Conservation (phyloP, 64 coral and sea anemone species). For the Anthopleura sola region DNA sequence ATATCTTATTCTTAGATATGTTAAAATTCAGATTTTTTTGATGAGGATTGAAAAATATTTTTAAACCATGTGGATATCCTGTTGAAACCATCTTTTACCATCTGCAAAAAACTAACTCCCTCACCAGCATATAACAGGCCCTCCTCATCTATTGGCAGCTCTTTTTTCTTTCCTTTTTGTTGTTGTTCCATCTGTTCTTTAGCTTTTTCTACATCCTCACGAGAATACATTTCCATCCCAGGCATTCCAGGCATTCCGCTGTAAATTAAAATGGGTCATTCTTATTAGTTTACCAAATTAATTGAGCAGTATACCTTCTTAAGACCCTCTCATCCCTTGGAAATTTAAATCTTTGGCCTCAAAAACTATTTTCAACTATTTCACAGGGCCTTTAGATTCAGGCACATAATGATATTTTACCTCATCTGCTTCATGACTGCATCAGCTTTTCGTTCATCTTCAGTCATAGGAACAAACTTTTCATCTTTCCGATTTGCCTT, state of each 20-base stretch:
- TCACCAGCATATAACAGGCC: constrained; percentile 49
- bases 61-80: constrained; percentile 76
- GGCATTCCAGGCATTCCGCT: constrained; percentile 98
- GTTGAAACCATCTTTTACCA: constrained; percentile 41
- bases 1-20: neutral
- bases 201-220: constrained; percentile 87
- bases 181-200: constrained; percentile 45
- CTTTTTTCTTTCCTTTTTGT: constrained; percentile 30
- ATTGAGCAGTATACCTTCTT: too few relatives aligned
- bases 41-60: constrained; percentile 35
- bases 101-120: constrained; percentile 76
- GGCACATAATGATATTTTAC: constrained; percentile 36
- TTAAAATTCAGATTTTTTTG: constrained; percentile 17
- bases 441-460: constrained; percentile 96
- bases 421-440: constrained; percentile 83
- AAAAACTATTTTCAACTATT: too few relatives aligned
- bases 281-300: neutral
- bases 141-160: constrained; percentile 32
- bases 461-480: constrained; percentile 73
- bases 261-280: neutral
- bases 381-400: too few relatives aligned
- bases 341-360: too few relatives aligned
- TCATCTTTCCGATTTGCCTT: constrained; percentile 75
- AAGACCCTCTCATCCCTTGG: too few relatives aligned
- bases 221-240: constrained; percentile 98